Evolutionary conservation across 2,797 vertebrate genomes (phyloP).

Genomic region (Phataginus tetradactyla): DNA sequence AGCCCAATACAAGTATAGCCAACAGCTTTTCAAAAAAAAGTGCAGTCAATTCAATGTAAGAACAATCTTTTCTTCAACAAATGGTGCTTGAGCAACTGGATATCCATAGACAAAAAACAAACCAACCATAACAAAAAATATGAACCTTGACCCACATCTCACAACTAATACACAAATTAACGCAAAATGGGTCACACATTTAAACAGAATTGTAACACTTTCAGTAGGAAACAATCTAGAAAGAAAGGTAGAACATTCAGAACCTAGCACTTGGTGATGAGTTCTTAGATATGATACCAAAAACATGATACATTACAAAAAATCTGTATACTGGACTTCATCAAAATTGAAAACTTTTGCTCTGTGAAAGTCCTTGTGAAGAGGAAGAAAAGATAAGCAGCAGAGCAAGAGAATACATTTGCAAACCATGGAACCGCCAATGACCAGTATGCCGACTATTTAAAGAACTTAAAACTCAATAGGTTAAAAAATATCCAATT

Average conservation of each 20-base stretch:
- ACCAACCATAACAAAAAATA: neutral
- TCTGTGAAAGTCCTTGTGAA: neutral
- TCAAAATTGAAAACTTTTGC: neutral
- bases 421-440: neutral
- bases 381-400: neutral
- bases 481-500: neutral
- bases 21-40: neutral
- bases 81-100: neutral
- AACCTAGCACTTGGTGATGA: neutral
- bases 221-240: neutral
- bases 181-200: neutral
- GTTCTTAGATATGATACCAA: neutral
- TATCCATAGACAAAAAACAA: neutral
- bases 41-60: neutral
- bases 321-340: neutral
- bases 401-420: neutral
- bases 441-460: neutral
- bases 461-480: neutral
- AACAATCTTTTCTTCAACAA: neutral
- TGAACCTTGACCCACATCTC: neutral
- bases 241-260: neutral
- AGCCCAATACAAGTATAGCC: neutral
- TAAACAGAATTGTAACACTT: neutral
- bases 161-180: neutral
- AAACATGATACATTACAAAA: neutral